Percentiles rank a stretch among this genome's conserved stretches.
Conservation (phyloP, 2,888 invertebrate species). For the Latheticus oryzae region DNA sequence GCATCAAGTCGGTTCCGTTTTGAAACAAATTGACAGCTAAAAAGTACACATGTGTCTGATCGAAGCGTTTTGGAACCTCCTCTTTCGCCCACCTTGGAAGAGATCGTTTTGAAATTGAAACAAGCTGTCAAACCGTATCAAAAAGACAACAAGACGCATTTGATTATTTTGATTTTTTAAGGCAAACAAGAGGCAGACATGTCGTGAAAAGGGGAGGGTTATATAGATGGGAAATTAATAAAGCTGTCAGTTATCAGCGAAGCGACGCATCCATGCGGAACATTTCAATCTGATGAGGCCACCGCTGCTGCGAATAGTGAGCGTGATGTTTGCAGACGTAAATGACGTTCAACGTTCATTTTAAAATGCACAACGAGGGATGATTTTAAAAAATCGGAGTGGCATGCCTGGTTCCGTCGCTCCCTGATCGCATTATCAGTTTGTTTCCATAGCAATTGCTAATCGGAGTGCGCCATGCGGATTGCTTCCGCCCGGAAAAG, state of each 20-base stretch:
- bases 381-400: conserved; percentile 67
- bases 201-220: conserved; percentile 50
- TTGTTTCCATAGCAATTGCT: conserved; percentile 73
- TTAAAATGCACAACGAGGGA: conserved; percentile 58
- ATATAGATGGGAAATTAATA: conserved; percentile 79
- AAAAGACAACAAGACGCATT: conserved; percentile 46
- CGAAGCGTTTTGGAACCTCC: not conserved
- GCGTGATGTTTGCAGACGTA: conserved; percentile 65
- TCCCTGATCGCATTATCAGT: conserved; percentile 69
- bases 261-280: conserved; percentile 63
- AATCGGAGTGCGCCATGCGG: conserved; percentile 67
- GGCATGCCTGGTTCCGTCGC: conserved; percentile 60
- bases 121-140: conserved; percentile 47
- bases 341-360: conserved; percentile 66
- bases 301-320: no score
- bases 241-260: conserved; percentile 78
- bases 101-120: conserved; percentile 41
- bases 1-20: no score
- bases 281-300: conserved; percentile 66
- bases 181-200: conserved; percentile 51
- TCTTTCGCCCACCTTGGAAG: conserved; percentile 1
- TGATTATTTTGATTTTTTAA: conserved; percentile 53
- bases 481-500: conserved; percentile 63
- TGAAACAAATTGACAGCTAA: conserved; percentile 7
- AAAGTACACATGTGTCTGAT: conserved; percentile 30